These are phyloP conservation scores for Apostichopus californicus DNA, from an alignment of 35 echinoderm and acorn worm genomes.

Conservation along the genomic window DNA sequence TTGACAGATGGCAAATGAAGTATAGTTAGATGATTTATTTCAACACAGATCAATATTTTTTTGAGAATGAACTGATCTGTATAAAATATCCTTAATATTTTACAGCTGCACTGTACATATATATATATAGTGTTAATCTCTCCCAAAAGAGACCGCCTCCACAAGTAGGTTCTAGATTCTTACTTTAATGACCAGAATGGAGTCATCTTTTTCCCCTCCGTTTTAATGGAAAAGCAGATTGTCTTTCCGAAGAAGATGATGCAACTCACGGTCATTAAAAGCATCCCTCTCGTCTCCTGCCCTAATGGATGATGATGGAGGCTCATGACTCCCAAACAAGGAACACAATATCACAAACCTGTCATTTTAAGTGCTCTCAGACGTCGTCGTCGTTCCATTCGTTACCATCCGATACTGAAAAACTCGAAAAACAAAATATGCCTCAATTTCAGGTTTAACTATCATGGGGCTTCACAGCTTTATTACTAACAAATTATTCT, in stretches of 20 bases:
- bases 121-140: not conserved
- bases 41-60: too few relatives aligned
- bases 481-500: not conserved
- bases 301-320: not conserved
- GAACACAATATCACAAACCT: not conserved
- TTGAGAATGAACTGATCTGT: too few relatives aligned
- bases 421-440: not conserved
- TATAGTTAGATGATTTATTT: too few relatives aligned
- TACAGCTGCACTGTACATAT: too few relatives aligned
- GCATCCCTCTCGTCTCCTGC: not conserved
- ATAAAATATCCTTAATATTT: too few relatives aligned
- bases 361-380: not conserved
- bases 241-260: not conserved
- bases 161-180: not conserved
- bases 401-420: not conserved
- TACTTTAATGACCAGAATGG: not conserved
- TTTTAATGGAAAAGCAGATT: not conserved
- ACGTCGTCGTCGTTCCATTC: not conserved
- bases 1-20: too few relatives aligned
- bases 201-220: not conserved
- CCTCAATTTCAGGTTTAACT: not conserved
- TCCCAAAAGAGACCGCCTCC: not conserved
- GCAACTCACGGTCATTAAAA: not conserved
- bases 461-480: not conserved
- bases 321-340: not conserved